phyloP scores from a whole-genome alignment of 2,797 vertebrate species.

The Diceros bicornis region DNA sequence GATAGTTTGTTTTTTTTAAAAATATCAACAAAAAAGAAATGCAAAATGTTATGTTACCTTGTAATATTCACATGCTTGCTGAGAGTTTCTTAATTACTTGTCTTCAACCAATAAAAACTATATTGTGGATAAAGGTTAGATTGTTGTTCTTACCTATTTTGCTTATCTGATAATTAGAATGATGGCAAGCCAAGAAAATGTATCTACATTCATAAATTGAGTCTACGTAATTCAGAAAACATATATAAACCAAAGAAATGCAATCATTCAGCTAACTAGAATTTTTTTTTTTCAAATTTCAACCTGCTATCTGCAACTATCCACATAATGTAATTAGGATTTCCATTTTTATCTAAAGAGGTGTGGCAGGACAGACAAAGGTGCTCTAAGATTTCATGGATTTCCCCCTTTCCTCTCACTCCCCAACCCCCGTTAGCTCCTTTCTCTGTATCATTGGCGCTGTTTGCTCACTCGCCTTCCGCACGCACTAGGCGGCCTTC shows the following conservation, averaged over 20 bases:
- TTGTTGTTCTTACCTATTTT: slow-evolving; percentile 2
- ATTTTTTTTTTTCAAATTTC: slow-evolving; percentile 9
- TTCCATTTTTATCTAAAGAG: slow-evolving; percentile 32
- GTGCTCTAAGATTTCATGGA: not conserved
- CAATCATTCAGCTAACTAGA: slow-evolving; percentile 40
- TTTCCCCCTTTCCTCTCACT: not conserved
- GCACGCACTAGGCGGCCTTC: not conserved
- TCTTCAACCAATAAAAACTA: slow-evolving; percentile 38
- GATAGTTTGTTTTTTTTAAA: not conserved
- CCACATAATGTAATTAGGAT: not conserved
- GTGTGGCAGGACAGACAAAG: not conserved
- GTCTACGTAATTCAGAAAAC: slow-evolving; percentile 25
- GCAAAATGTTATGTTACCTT: slow-evolving; percentile 24
- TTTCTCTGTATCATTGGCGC: not conserved
- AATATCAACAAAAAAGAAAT: not conserved
- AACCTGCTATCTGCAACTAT: not conserved
- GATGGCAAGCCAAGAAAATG: not conserved
- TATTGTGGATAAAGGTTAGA: not conserved
- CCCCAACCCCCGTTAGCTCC: too few relatives aligned
- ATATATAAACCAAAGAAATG: slow-evolving; percentile 36
- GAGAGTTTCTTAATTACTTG: not conserved
- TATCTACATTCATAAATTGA: not conserved
- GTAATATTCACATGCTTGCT: slow-evolving; percentile 20
- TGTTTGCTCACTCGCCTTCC: not conserved
- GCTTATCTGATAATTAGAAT: not conserved